Conservation (phyloP, 2,797 vertebrate species). For the Austrolebias charrua region DNA sequence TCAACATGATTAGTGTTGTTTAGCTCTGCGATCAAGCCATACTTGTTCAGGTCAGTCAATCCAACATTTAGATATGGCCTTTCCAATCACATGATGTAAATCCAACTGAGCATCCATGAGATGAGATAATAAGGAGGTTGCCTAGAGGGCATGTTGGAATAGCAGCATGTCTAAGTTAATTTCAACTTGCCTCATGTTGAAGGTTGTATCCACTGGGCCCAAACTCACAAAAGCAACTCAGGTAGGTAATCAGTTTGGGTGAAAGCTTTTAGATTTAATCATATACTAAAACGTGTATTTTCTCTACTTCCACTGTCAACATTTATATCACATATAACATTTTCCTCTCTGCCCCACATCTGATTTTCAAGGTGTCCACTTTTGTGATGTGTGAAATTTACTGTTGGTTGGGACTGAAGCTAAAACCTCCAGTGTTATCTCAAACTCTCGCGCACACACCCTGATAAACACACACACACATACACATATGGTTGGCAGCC, state of each 20-base stretch:
- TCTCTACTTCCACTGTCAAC: slow-evolving; percentile 42
- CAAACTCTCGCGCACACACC: slow-evolving; percentile 10
- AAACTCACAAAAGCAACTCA: slow-evolving; percentile 7
- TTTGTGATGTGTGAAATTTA: slow-evolving; percentile 63
- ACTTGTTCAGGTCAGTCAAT: slow-evolving; percentile 6
- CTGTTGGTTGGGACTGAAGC: slow-evolving; percentile 51
- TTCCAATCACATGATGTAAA: slow-evolving; percentile 7
- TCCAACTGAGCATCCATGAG: slow-evolving; percentile 24
- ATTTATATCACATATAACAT: slow-evolving; percentile 48
- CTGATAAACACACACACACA: slow-evolving; percentile 22
- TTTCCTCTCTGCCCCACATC: slow-evolving; percentile 40
- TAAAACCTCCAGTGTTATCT: slow-evolving; percentile 66
- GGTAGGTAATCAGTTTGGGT: slow-evolving; percentile 21
- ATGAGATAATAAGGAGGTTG: slow-evolving; percentile 21
- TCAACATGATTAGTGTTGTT: slow-evolving; percentile 13
- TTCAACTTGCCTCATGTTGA: slow-evolving; percentile 6
- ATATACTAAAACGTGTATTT: slow-evolving; percentile 33
- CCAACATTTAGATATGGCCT: slow-evolving; percentile 13
- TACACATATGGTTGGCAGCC: slow-evolving; percentile 44
- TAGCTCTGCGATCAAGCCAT: neutral
- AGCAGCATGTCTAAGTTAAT: slow-evolving; percentile 26
- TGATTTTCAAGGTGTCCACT: slow-evolving; percentile 62
- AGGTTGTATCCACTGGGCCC: neutral
- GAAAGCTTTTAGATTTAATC: slow-evolving; percentile 39
- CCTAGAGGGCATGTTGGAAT: slow-evolving; percentile 6